Base-by-base conservation (phyloP, 2,888 invertebrate species). In the Hydrotaea diabolus region DNA sequence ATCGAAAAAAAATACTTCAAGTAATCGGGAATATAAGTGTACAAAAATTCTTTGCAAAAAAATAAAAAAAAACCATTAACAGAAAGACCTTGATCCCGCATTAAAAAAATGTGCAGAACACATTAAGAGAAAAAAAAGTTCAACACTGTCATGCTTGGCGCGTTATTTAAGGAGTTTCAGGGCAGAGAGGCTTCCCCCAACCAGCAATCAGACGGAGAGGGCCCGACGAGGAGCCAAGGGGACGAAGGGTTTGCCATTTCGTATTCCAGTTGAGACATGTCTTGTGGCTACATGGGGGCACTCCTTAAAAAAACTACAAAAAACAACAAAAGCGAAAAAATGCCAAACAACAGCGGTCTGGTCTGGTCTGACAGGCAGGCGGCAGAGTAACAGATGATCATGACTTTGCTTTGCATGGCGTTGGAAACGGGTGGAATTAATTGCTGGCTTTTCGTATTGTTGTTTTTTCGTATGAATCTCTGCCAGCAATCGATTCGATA, bases 61-160 rank as follows among this genome's bases (percentile, higher is more conserved):
- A 17, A 39, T 1, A 64, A n/a, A 62, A 62, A 1, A 8, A 4
- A 43, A 11, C 13, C 66, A 66, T 46, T 19, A 46, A 43, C 23
- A 21, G n/a, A 82, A 87, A 90, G 90, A 90, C 90, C 90, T 90
- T 90, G 90, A 90, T 90, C 90, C 90, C 90, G 90, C 90, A 89
- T 90, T 89, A 89, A 89, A 80, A 75, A 87, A 86, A 87, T 86
- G 87, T 86, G 87, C 85, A 88, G 87, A 88, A 64, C 43, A 87
- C 85, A 86, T 84, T 64, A 39, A 36, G 23, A 9, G 7, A 62
- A 2, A 66, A 39, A 66, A 55, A 55, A 21, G 11, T 66, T 36
- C 19, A 66, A 43, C 43, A 69, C 43, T 69, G 69, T 69, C 69
- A 69, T 23, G 5, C 21, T 69, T 43, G 26, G n/a, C 23, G 15